Evolutionary conservation across 2,888 invertebrate species (phyloP), one percentile per base, ranked within the genome.

Genomic region (Philhelius pedissequus): DNA sequence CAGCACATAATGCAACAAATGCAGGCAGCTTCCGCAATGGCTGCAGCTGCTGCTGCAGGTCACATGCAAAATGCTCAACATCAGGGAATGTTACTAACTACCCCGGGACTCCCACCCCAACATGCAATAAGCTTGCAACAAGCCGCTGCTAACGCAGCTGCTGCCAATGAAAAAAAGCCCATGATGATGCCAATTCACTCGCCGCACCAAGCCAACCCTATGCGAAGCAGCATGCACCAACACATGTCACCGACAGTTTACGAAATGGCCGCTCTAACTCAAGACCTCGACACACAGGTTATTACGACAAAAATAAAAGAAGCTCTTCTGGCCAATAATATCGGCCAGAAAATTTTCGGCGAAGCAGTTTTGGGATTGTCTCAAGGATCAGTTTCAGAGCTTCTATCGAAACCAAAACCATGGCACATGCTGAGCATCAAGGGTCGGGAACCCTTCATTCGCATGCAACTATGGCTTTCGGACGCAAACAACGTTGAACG

Each of bases 341-440:
- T 99, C 87, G 99, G 99, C 3, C 99, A 99, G 92, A 99, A 99
- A 93, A 97, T 98, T 86, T 99, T 99, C 89, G 99, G 99, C 9
- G 99, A 99, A 92, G 98, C 98, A 0, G 98, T 99, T 4, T 93
- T 99, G 13, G 99, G 98, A 0, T 93, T 99, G 30, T 98, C 98
- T 0, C 99, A 99, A 92, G 99, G 98, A 11, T 98, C 99, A 2
- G 99, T 99, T 11, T 98, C 98, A 89, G 99, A 99, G 92, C 93
- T 99, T 84, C 93, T 99, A 7, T 98, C 98, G 82, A 99, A 99
- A 91, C 99, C 99, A 4, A 99, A 99, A 89, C 99, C 99, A 0
- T 99, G 99, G 99, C 98, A 98, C 90, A 98, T 99, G 98, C 94
- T 99, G 70, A 98, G 98, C 90, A 98, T 98, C 90, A 99, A 99